phyloP scores from a whole-genome alignment of 2,113 vertebrate genomes.

The Mesembrinibis cayennensis region DNA sequence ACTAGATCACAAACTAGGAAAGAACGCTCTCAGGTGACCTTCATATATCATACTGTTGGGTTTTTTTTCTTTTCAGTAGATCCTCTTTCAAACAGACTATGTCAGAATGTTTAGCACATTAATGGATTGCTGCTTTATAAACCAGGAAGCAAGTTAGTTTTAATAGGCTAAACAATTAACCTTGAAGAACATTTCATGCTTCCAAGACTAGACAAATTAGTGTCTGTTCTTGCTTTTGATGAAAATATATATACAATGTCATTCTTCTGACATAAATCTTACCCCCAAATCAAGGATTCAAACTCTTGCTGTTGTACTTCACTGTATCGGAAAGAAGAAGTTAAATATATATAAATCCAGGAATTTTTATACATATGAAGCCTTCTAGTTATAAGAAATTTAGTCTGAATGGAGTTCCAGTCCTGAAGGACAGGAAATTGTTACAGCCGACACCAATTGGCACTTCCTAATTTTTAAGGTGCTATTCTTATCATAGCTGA shows the following conservation, averaged over 20 bases:
- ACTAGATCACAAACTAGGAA: not conserved
- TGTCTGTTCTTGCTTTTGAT: not conserved
- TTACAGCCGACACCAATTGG: not conserved
- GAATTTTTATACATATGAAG: not conserved
- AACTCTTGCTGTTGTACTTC: not conserved
- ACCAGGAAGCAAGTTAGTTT: not conserved
- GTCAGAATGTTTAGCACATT: not conserved
- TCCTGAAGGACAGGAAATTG: not conserved
- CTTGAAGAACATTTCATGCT: not conserved
- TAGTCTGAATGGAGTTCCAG: not conserved
- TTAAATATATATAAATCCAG: not conserved
- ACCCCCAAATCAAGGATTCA: not conserved
- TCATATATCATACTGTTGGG: not conserved
- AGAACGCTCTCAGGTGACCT: not conserved
- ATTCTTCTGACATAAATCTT: not conserved
- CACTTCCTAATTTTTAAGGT: not conserved
- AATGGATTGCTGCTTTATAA: not conserved
- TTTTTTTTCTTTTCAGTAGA: not conserved
- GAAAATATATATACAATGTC: not conserved
- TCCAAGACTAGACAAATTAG: not conserved
- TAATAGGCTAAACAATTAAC: constrained; percentile 31
- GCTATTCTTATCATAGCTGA: not conserved
- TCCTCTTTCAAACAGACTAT: not conserved
- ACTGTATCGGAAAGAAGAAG: not conserved
- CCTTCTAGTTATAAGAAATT: not conserved